Evolutionary conservation across 2,797 vertebrate species (phyloP).

Genomic region (Catharus ustulatus): DNA sequence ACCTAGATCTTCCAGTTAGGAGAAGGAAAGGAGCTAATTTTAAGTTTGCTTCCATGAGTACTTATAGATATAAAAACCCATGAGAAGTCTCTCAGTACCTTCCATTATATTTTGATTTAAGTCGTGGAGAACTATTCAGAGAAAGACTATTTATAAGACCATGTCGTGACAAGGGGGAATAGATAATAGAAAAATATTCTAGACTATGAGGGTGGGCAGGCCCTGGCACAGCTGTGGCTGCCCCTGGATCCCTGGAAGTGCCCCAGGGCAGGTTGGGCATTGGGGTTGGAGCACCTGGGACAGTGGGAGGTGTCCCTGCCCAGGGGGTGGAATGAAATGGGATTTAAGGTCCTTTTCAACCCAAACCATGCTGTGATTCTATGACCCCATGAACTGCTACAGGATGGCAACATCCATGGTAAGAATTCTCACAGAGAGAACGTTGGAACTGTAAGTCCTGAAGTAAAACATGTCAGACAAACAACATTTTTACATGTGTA

Average conservation of each 20-base stretch:
- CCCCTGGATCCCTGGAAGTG: neutral
- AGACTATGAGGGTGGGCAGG: fast-evolving
- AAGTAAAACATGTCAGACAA: neutral
- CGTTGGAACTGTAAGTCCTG: fast-evolving
- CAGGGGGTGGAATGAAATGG: neutral
- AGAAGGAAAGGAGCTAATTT: neutral
- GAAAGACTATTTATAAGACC: neutral
- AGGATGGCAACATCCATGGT: neutral
- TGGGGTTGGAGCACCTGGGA: fast-evolving
- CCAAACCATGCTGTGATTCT: neutral
- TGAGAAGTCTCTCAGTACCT: neutral
- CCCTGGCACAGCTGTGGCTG: neutral
- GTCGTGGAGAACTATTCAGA: neutral
- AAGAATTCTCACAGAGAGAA: neutral
- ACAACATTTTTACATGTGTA: neutral
- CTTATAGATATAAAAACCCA: neutral
- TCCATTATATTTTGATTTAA: neutral
- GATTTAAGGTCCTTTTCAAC: neutral
- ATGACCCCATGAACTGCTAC: neutral
- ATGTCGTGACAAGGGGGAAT: neutral
- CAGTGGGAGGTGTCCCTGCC: fast-evolving
- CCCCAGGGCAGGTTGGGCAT: fast-evolving
- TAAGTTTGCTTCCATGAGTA: neutral
- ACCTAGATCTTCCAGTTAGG: neutral
- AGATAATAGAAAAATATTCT: neutral